A percentile compares a stretch with the other conserved stretches of the same genome.
phyloP scores from a whole-genome alignment of 1,140 invertebrate species.

The Akabosia matsudoensis region DNA sequence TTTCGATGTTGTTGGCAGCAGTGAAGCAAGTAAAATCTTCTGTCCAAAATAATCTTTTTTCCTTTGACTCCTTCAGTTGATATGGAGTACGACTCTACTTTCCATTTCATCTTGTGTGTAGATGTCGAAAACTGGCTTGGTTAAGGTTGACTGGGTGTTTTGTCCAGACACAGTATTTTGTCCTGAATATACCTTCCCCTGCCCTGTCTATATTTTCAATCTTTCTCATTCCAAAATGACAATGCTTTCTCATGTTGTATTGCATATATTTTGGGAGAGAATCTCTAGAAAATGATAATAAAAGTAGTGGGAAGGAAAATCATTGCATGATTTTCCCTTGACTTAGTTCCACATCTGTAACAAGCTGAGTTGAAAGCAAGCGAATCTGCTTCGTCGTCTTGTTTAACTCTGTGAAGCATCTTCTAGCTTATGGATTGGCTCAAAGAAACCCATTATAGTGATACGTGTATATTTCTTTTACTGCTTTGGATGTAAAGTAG shows the following conservation, averaged over 20 bases:
- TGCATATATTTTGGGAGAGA: neutral
- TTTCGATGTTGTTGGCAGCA: no score
- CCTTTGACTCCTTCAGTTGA: no score
- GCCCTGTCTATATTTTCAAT: neutral
- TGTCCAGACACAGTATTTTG: neutral
- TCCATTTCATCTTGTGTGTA: neutral
- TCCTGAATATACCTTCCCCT: neutral
- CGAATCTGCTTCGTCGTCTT: neutral
- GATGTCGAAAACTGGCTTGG: neutral
- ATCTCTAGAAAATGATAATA: constrained; percentile 15
- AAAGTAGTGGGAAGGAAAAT: constrained; percentile 10
- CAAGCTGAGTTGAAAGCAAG: neutral
- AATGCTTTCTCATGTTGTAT: neutral
- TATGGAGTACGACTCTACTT: neutral
- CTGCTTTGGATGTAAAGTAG: neutral
- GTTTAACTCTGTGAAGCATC: neutral
- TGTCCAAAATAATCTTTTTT: no score
- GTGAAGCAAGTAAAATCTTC: no score
- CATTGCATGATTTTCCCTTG: neutral
- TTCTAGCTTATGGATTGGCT: neutral
- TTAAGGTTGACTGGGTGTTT: neutral
- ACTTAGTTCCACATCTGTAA: constrained; percentile 4
- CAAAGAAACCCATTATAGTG: neutral
- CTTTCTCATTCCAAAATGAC: neutral
- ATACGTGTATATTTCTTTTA: neutral